Base-by-base conservation (phyloP, 2,113 vertebrate species). In the Pipra filicauda region DNA sequence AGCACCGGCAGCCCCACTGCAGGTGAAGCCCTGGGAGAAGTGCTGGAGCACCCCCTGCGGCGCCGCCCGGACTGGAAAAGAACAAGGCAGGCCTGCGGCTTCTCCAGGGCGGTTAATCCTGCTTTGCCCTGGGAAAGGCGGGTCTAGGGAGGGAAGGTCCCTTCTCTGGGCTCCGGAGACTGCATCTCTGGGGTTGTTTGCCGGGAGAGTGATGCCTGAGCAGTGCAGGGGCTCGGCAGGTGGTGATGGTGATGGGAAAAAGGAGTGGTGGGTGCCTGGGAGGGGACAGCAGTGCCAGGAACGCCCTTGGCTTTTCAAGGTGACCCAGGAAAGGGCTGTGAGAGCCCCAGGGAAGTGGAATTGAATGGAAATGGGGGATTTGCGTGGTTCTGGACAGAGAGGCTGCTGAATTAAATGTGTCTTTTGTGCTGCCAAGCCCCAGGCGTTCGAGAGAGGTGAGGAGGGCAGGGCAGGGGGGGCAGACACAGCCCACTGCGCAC, bases 81-180 rank as follows among this genome's bases (percentile, higher is more conserved):
- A 49, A 92, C 74, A 76, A 93, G 89, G 93, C 84, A 95, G 93
- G 96, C 87, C 89, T 70, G 76, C 6, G 15, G 69, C 55, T 86
- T 41, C 48, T 78, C 37, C 27, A 2, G 49, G 49, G 48, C 8
- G 2, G 81, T 46, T 73, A 39, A 76, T 76, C 77, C 49, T 4
- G 0, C 66, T 48, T 35, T 69, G 48, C 7, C 48, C n/a, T 3
- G 4, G 83, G 13, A 26, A n/a, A 4, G 18, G 70, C 24, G 28
- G 21, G 8, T 5, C 4, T 1, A 3, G 72, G 31, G 33, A 31
- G 61, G 76, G 59, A 33, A 73, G 5, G 14, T 49, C 52, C 5
- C 15, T 61, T 57, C 15, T 55, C 5, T 3, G 30, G 37, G 37
- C 18, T 75, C 37, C 7, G 1, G 6, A 35, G 31, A 19, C 21